These are phyloP conservation scores for Quadriops clusia DNA, from an alignment of 2,888 invertebrate genomes.

Conservation along the genomic window DNA sequence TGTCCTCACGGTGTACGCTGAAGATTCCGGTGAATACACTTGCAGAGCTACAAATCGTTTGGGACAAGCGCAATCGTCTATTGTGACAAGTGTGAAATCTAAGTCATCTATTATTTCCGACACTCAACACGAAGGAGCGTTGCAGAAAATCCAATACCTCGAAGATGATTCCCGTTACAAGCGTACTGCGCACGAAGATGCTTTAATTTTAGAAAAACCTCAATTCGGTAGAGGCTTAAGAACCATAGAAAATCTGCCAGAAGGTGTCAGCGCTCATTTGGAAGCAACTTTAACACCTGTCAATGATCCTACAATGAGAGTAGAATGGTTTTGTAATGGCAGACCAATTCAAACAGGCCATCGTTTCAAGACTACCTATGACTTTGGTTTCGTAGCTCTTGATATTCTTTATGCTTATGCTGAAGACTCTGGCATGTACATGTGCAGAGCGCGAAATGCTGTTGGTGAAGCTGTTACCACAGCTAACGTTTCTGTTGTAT, in stretches of 20 bases:
- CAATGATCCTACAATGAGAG: slow-evolving; percentile 95
- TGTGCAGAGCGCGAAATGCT: slow-evolving; percentile 90
- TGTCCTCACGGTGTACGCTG: slow-evolving; percentile 83
- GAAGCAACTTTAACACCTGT: slow-evolving; percentile 94
- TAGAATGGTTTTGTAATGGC: slow-evolving; percentile 97
- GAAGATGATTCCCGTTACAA: slow-evolving; percentile 74
- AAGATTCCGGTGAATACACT: slow-evolving; percentile 88
- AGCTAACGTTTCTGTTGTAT: slow-evolving; percentile 75
- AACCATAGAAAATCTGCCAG: slow-evolving; percentile 68
- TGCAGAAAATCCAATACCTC: slow-evolving; percentile 85
- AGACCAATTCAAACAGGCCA: slow-evolving; percentile 86
- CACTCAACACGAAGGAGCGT: slow-evolving; percentile 84
- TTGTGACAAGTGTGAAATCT: slow-evolving; percentile 71
- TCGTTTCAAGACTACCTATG: slow-evolving; percentile 90
- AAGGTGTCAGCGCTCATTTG: slow-evolving; percentile 80
- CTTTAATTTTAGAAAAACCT: slow-evolving; percentile 69
- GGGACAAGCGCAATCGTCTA: slow-evolving; percentile 72
- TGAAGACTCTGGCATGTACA: slow-evolving; percentile 94
- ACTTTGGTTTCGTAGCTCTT: slow-evolving; percentile 94
- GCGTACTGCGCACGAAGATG: slow-evolving; percentile 60
- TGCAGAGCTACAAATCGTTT: slow-evolving; percentile 77
- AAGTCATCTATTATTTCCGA: slow-evolving; percentile 76
- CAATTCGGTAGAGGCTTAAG: slow-evolving; percentile 82
- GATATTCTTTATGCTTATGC: slow-evolving; percentile 94
- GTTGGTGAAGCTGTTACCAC: slow-evolving; percentile 93